Conservation (phyloP, 2,797 vertebrate genomes). For the Sandelia bainsii region DNA sequence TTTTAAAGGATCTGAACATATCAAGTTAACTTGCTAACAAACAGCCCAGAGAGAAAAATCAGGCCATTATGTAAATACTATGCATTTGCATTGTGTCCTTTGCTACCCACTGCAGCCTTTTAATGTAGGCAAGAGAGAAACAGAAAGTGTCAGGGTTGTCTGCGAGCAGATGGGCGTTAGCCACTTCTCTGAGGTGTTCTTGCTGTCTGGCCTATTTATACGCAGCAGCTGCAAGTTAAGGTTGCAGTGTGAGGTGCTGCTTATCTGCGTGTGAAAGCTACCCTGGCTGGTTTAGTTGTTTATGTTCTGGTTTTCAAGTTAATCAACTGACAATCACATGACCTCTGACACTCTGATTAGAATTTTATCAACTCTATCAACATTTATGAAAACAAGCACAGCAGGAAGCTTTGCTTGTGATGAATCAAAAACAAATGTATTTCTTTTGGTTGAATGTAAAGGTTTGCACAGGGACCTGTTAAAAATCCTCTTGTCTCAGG, state of each 20-base stretch:
- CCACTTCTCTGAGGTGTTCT: constrained; percentile 53
- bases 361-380: neutral
- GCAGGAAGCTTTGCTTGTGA: constrained; percentile 8
- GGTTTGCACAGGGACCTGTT: constrained; percentile 33
- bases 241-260: constrained; percentile 55
- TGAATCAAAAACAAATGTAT: constrained; percentile 26
- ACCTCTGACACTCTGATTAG: neutral
- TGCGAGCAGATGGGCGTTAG: constrained; percentile 58
- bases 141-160: constrained; percentile 45
- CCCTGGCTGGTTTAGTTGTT: constrained; percentile 41
- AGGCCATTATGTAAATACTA: constrained; percentile 69
- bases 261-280: constrained; percentile 59
- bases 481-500: constrained; percentile 36
- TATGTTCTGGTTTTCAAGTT: constrained; percentile 9
- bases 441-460: constrained; percentile 8
- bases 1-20: neutral
- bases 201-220: constrained; percentile 66
- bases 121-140: constrained; percentile 29
- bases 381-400: neutral
- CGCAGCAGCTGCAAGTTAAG: constrained; percentile 55
- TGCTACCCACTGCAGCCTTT: constrained; percentile 41
- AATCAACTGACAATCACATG: constrained; percentile 12
- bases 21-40: neutral
- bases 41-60: constrained; percentile 15
- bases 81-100: constrained; percentile 76